Percentiles rank a stretch among this genome's conserved stretches.
These are phyloP conservation scores for Rhizoglyphus robini DNA, from an alignment of 1,140 invertebrate genomes.

Conservation along the genomic window DNA sequence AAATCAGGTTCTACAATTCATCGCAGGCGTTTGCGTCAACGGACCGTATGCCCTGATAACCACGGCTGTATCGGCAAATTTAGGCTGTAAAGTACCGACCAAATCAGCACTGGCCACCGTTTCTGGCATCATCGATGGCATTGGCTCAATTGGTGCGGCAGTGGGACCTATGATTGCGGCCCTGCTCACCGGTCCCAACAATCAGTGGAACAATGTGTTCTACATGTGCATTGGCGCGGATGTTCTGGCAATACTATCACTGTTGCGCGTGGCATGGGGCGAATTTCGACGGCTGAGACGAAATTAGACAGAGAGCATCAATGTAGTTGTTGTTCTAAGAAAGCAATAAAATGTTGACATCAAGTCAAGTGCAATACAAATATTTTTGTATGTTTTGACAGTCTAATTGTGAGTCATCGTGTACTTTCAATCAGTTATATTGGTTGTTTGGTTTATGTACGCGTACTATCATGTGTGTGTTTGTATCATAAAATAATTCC, in stretches of 20 bases:
- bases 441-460: too few species aligned
- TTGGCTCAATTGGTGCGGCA: slow-evolving; percentile 82
- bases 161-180: slow-evolving; percentile 75
- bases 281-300: background rate
- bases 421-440: too few species aligned
- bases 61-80: slow-evolving; percentile 81
- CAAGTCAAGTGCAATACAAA: too few species aligned
- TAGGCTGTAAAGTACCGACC: slow-evolving; percentile 68
- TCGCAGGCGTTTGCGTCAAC: slow-evolving; percentile 66
- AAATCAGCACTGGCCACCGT: slow-evolving; percentile 81
- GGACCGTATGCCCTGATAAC: slow-evolving; percentile 90
- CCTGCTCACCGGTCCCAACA: background rate
- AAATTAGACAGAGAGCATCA: too few species aligned
- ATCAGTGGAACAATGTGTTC: slow-evolving; percentile 18
- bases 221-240: slow-evolving; percentile 6
- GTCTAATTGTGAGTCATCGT: too few species aligned
- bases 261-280: background rate
- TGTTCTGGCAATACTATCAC: slow-evolving; percentile 19
- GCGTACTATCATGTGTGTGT: too few species aligned
- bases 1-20: slow-evolving; percentile 29
- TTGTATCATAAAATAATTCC: too few species aligned
- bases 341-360: too few species aligned
- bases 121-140: slow-evolving; percentile 92
- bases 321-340: too few species aligned
- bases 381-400: too few species aligned